These are phyloP conservation scores for Acronicta psi DNA, from an alignment of 2,888 invertebrate species.

Conservation along the genomic window DNA sequence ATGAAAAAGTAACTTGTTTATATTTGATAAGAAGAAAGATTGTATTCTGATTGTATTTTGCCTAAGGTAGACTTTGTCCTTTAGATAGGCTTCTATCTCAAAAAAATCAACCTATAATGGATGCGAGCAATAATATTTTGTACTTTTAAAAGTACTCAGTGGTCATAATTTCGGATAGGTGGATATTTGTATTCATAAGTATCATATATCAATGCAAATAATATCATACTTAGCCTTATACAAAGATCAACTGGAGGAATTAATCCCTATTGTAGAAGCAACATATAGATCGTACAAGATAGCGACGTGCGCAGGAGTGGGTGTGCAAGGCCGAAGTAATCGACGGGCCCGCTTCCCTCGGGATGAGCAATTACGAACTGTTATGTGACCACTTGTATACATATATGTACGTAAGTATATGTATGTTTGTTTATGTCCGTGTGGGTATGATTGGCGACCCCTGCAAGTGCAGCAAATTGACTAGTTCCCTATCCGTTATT, in stretches of 20 bases:
- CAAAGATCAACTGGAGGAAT: constrained; percentile 46
- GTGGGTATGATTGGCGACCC: constrained; percentile 10
- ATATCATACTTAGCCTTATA: constrained; percentile 15
- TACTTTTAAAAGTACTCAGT: too few species aligned
- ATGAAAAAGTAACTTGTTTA: too few species aligned
- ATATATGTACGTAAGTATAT: constrained; percentile 18
- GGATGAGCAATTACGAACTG: constrained; percentile 50
- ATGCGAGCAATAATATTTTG: too few species aligned
- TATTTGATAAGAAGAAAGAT: too few species aligned
- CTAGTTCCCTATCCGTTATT: constrained; percentile 12
- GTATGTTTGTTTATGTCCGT: constrained; percentile 33
- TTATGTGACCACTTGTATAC: constrained; percentile 46
- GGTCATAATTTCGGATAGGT: too few species aligned
- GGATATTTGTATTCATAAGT: neutral
- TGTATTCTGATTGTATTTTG: too few species aligned
- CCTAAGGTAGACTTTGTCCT: too few species aligned
- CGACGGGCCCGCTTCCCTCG: constrained; percentile 58
- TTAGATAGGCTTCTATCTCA: too few species aligned
- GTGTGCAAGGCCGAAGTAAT: constrained; percentile 64
- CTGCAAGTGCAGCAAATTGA: constrained; percentile 17
- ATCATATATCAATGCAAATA: constrained; percentile 2
- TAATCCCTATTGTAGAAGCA: constrained; percentile 36
- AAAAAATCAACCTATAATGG: too few species aligned
- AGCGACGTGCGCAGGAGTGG: constrained; percentile 47
- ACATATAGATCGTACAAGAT: constrained; percentile 21